Percentiles rank a stretch among this genome's conserved stretches.
phyloP scores from a whole-genome alignment of 2,113 vertebrate species.

The Indicator maculatus region DNA sequence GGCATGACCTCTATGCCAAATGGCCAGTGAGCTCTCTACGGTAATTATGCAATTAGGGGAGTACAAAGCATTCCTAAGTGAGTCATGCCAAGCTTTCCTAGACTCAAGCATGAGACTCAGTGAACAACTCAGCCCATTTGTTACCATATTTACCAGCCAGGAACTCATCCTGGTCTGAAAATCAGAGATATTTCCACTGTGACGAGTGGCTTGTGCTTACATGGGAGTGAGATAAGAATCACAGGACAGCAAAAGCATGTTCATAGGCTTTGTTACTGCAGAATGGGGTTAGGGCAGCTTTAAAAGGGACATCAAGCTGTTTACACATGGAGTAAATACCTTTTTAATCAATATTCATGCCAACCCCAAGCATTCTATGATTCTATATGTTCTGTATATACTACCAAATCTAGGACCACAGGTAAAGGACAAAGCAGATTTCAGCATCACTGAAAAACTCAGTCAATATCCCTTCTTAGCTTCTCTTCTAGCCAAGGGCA shows the following conservation, averaged over 20 bases:
- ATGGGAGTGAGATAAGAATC: background rate
- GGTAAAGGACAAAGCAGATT: background rate
- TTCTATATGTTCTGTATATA: no score
- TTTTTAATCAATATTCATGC: background rate
- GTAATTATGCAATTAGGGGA: constrained; percentile 59
- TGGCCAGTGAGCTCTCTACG: constrained; percentile 38
- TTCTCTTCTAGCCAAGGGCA: background rate
- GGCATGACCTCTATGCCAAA: constrained; percentile 53
- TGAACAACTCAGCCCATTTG: background rate
- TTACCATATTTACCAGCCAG: background rate
- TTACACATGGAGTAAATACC: background rate
- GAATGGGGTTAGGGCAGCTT: background rate
- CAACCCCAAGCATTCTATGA: no score
- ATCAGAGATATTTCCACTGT: background rate
- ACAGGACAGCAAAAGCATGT: background rate
- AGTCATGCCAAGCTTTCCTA: constrained; percentile 45
- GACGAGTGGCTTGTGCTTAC: background rate
- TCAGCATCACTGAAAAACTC: background rate
- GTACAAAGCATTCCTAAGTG: constrained; percentile 67
- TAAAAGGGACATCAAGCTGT: background rate
- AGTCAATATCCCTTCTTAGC: background rate
- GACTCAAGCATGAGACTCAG: background rate
- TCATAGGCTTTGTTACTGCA: background rate
- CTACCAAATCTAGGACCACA: background rate
- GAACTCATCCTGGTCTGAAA: background rate